These are phyloP conservation scores for Toxotes lorentzi DNA, from an alignment of 2,797 vertebrate genomes.

Conservation along the genomic window DNA sequence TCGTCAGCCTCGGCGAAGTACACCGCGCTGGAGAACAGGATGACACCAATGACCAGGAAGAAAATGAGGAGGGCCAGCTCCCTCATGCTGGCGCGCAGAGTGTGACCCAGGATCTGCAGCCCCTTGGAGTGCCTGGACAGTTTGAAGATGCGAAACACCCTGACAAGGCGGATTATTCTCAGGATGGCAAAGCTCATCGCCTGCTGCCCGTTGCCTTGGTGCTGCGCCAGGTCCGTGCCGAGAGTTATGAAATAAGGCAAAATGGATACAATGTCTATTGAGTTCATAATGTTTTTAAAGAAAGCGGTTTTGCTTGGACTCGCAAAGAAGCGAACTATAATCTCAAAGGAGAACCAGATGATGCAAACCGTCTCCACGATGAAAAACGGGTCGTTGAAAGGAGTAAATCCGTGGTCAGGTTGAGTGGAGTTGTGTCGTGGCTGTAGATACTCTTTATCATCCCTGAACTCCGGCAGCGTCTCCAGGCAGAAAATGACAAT, in stretches of 20 bases:
- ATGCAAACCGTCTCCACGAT: slow-evolving; percentile 99
- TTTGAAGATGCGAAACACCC: slow-evolving; percentile 99
- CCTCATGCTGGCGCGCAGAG: slow-evolving; percentile 96
- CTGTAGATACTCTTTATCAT: slow-evolving; percentile 91
- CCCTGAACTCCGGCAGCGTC: slow-evolving; percentile 98
- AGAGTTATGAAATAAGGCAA: slow-evolving; percentile 99
- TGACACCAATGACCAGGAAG: slow-evolving; percentile 98
- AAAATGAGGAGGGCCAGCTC: slow-evolving; percentile 98
- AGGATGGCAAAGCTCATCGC: slow-evolving; percentile 99
- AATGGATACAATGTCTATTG: slow-evolving; percentile 99
- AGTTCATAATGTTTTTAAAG: slow-evolving; percentile 99
- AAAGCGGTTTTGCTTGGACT: slow-evolving; percentile 95
- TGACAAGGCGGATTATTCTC: slow-evolving; percentile 96
- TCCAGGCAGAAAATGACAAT: slow-evolving; percentile 99
- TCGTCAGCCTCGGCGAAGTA: slow-evolving; percentile 99
- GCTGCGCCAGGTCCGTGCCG: slow-evolving; percentile 96
- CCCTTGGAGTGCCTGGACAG: slow-evolving; percentile 98
- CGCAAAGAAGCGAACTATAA: slow-evolving; percentile 96
- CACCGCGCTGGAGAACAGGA: slow-evolving; percentile 98
- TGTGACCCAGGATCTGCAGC: slow-evolving; percentile 98
- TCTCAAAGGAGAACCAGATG: slow-evolving; percentile 99
- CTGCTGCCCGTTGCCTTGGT: slow-evolving; percentile 91
- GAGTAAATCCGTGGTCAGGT: slow-evolving; percentile 89
- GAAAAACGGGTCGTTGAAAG: slow-evolving; percentile 99
- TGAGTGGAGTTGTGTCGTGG: slow-evolving; percentile 81